Conservation (phyloP, 2,113 vertebrate species). For the Zosterops lateralis region DNA sequence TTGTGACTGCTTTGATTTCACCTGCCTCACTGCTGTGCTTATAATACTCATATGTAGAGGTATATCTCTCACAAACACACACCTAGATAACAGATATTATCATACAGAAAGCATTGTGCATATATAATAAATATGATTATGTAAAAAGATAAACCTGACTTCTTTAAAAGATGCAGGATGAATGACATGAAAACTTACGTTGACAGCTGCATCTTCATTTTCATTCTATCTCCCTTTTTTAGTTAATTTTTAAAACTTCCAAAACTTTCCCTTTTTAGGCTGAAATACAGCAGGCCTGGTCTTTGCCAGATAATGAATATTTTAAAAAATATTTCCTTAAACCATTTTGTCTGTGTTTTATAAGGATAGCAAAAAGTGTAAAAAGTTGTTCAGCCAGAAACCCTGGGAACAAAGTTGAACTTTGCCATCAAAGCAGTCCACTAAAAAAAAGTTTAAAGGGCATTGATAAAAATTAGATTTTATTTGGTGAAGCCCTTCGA, state of each 20-base stretch:
- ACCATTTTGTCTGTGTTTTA: conserved; percentile 21
- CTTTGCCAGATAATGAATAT: conserved; percentile 62
- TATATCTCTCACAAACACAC: not conserved
- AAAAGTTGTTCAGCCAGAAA: not conserved
- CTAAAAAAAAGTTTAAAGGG: not conserved
- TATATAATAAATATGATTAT: not conserved
- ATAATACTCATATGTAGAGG: not conserved
- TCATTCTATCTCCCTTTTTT: not conserved
- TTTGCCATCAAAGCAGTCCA: not conserved
- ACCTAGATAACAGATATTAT: not conserved
- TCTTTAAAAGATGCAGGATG: not conserved
- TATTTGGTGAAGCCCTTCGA: not conserved
- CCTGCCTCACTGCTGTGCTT: not conserved
- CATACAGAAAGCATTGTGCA: not conserved
- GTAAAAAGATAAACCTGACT: not conserved
- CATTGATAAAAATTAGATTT: conserved; percentile 15
- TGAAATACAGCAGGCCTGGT: conserved; percentile 16
- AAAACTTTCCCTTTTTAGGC: conserved; percentile 58
- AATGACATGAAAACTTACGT: not conserved
- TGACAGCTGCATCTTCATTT: conserved; percentile 18
- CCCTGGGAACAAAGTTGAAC: conserved; percentile 35
- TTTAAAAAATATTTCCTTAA: conserved; percentile 59
- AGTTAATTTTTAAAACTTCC: conserved; percentile 21
- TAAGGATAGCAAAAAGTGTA: conserved; percentile 5
- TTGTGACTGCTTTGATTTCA: not conserved